These are phyloP conservation scores for Nemotelus pantherinus DNA, from an alignment of 2,888 invertebrate species.

Conservation along the genomic window DNA sequence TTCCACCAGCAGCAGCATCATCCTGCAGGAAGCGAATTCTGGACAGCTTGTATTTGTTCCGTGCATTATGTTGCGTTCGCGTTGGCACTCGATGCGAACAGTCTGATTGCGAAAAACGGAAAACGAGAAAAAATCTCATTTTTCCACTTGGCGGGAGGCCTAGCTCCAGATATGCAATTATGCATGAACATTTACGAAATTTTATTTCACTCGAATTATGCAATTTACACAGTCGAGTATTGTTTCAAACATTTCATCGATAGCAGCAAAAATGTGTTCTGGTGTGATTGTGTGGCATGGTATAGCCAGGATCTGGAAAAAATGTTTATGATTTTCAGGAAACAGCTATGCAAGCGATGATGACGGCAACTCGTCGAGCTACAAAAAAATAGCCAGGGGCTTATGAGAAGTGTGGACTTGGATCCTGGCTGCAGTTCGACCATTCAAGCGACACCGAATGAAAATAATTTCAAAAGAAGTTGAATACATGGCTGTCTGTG, in stretches of 20 bases:
- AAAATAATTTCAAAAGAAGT: conserved; percentile 7
- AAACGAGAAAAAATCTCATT: conserved; percentile 17
- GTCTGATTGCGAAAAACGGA: neutral
- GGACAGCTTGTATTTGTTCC: conserved; percentile 22
- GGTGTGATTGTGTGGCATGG: neutral
- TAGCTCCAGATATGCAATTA: conserved; percentile 47
- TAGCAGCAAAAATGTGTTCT: neutral
- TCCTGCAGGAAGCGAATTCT: conserved; percentile 14
- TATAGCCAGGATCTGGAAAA: neutral
- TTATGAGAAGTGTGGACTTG: neutral
- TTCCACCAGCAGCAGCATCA: conserved; percentile 19
- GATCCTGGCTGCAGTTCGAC: neutral
- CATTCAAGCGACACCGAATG: neutral
- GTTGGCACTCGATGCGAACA: neutral
- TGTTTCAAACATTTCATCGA: conserved; percentile 36
- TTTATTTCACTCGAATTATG: conserved; percentile 46
- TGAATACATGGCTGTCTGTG: neutral
- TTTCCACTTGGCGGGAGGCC: conserved; percentile 26
- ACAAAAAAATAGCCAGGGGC: neutral
- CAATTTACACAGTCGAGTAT: conserved; percentile 43
- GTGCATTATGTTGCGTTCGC: neutral
- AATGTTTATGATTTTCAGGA: conserved; percentile 23
- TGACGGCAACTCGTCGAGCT: neutral
- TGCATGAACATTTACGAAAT: conserved; percentile 50
- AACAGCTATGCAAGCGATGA: neutral